Evolutionary conservation across 2,888 invertebrate species (phyloP).

Genomic region (Noctua comes): DNA sequence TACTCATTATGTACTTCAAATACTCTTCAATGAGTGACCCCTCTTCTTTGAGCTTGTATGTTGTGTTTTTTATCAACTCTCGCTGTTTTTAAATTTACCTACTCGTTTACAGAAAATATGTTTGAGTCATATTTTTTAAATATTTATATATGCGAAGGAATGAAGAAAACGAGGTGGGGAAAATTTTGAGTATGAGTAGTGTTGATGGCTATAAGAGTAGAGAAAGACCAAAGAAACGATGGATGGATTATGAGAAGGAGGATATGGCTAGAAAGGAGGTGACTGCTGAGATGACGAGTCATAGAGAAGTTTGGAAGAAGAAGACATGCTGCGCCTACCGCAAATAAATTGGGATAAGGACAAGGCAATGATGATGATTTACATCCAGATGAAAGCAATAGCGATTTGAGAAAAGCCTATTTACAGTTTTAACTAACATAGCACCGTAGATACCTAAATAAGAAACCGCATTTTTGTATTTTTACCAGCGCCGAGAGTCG

Average conservation of each 20-base stretch:
- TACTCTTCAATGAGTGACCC: background rate
- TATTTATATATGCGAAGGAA: no score
- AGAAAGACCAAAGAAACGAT: no score
- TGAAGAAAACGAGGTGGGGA: no score
- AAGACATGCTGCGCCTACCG: no score
- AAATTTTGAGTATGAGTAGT: no score
- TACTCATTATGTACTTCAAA: conserved; percentile 7
- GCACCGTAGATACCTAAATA: no score
- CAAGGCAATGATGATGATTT: background rate
- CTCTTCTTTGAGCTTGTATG: background rate
- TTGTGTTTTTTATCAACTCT: background rate
- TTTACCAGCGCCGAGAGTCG: background rate
- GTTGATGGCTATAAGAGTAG: no score
- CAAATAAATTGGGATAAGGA: no score
- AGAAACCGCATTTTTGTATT: background rate
- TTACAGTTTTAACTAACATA: background rate
- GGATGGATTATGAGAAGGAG: no score
- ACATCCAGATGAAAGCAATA: background rate
- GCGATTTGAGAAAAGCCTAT: background rate
- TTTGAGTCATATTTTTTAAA: background rate
- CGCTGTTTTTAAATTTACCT: background rate
- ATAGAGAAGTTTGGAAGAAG: no score
- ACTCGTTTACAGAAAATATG: background rate
- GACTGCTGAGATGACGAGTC: no score
- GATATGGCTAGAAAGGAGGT: no score